These are phyloP conservation scores for Isoperla grammatica DNA, from an alignment of 2,888 invertebrate species.

Conservation along the genomic window DNA sequence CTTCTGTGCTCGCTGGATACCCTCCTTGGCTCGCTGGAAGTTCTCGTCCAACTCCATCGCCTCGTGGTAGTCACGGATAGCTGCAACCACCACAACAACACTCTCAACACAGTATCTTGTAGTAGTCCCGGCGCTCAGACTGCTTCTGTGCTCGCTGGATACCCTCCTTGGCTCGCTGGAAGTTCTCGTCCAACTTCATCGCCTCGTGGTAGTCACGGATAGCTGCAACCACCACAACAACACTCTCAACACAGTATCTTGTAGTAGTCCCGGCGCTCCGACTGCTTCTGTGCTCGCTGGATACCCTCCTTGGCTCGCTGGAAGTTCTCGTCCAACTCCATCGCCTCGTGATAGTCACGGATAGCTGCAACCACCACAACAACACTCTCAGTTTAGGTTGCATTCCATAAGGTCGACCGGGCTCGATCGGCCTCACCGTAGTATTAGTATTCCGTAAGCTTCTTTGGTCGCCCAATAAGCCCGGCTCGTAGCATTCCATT, in stretches of 20 bases:
- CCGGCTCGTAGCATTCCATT: too few relatives aligned
- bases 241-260: too few relatives aligned
- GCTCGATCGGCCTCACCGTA: too few relatives aligned
- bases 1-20: constrained; percentile 79
- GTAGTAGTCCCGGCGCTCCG: constrained; percentile 93
- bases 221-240: too few relatives aligned
- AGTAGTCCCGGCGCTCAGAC: constrained; percentile 91
- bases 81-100: too few relatives aligned
- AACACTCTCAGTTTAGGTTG: too few relatives aligned
- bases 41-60: constrained; percentile 79
- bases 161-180: constrained; percentile 83
- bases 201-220: constrained; percentile 83
- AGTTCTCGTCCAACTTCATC: constrained; percentile 70
- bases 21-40: constrained; percentile 79
- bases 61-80: constrained; percentile 78
- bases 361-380: constrained; percentile 79
- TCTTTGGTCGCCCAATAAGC: too few relatives aligned
- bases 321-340: constrained; percentile 72
- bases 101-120: constrained; percentile 97
- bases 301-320: constrained; percentile 85
- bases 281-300: constrained; percentile 82
- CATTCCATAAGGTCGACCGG: too few relatives aligned
- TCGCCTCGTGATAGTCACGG: constrained; percentile 77
- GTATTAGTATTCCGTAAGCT: too few relatives aligned
- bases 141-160: constrained; percentile 85